phyloP scores from a whole-genome alignment of 2,113 vertebrate genomes.

The Amblyornis subalaris region DNA sequence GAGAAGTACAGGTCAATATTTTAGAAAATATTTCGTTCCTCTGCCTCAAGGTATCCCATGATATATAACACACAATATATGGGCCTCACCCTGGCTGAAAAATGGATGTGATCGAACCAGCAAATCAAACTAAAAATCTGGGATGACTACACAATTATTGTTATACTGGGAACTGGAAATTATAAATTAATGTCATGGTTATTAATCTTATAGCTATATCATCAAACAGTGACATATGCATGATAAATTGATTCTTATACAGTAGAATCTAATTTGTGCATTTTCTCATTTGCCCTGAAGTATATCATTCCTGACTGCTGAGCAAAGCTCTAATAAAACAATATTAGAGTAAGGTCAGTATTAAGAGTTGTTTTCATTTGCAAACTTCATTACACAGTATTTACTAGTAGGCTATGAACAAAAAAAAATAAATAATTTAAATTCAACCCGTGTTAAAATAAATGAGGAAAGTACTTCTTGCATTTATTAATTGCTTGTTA shows the following conservation, averaged over 20 bases:
- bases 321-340: neutral
- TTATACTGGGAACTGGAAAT: neutral
- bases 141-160: neutral
- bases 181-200: neutral
- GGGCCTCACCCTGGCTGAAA: neutral
- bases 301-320: neutral
- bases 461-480: neutral
- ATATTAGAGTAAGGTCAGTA: neutral
- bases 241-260: constrained; percentile 19
- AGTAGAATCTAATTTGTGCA: constrained; percentile 6
- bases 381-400: neutral
- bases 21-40: neutral
- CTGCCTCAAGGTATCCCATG: neutral
- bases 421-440: neutral
- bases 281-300: neutral
- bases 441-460: neutral
- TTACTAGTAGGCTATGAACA: neutral
- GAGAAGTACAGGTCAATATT: neutral
- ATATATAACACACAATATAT: neutral
- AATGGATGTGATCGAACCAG: neutral
- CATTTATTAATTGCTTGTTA: neutral
- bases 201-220: constrained; percentile 11
- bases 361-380: neutral
- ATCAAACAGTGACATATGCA: neutral
- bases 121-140: neutral